phyloP scores from a whole-genome alignment of 2,888 invertebrate species.

The Harpalus rubripes region DNA sequence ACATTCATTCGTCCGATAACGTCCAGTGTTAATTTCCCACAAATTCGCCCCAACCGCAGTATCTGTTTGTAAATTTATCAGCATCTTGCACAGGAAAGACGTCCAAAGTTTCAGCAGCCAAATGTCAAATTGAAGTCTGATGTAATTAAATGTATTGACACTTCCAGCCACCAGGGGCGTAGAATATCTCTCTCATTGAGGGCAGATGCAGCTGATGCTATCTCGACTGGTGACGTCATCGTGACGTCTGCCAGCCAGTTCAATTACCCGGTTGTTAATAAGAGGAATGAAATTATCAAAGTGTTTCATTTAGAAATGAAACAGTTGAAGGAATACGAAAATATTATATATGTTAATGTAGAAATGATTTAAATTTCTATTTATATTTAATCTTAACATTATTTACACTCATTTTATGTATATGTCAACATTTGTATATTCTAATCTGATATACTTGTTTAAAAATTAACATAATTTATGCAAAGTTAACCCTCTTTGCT shows the following conservation, averaged over 20 bases:
- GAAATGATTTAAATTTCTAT: neutral
- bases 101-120: constrained; percentile 69
- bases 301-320: neutral
- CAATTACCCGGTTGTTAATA: neutral
- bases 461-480: constrained; percentile 1
- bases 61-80: constrained; percentile 42
- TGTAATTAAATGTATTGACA: constrained; percentile 74
- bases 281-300: constrained; percentile 1
- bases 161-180: constrained; percentile 69
- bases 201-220: constrained; percentile 19
- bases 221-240: constrained; percentile 21
- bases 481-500: neutral
- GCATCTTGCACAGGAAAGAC: neutral
- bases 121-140: constrained; percentile 70
- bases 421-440: neutral
- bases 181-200: neutral
- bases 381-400: neutral
- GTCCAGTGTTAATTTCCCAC: neutral
- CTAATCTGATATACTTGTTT: neutral
- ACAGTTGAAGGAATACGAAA: neutral
- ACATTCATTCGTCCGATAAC: neutral
- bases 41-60: neutral
- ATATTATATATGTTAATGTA: neutral
- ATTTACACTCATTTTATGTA: neutral
- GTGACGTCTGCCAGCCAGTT: constrained; percentile 6